Evolutionary conservation across 2,888 invertebrate species (phyloP), one percentile per base, ranked within the genome.

Genomic region (Dendrolimus houi): DNA sequence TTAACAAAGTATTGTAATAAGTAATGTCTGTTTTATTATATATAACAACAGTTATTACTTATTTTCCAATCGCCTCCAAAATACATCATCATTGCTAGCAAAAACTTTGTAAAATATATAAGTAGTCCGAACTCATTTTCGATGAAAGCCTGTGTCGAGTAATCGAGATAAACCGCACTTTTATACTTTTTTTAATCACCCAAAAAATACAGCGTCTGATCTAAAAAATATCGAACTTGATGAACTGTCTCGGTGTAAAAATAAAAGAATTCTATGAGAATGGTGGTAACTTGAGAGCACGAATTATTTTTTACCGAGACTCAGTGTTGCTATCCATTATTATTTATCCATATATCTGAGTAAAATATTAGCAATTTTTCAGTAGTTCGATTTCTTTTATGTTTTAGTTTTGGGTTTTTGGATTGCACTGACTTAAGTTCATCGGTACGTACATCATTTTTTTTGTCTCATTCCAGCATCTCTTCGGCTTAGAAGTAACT

Each of bases 241-340:
- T 78, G 76, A 79, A 77, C 78, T 78, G 72, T 80, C 72, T 74
- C 67, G 60, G 71, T 75, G 79, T 76, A 78, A 80, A 71, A 81
- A 78, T 76, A 77, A 81, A 75, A 74, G 63, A 60, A 60, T 64
- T 65, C 64, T 68, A 68, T 68, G 70, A 70, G 71, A 69, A 75
- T 67, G 70, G 67, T 65, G 72, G 83, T 84, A 85, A 85, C 81
- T 74, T 68, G 81, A 84, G 81, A 79, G 77, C 74, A 74, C 72
- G 74, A 70, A 64, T 67, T 66, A 69, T 79, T 77, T 77, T 76
- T 77, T 76, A 69, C 62, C 58, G 64, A 60, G 64, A 72, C 72
- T 72, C 72, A 71, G 70, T 69, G 70, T 69, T 68, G 64, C 55
- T 56, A 55, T 3, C 3, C 6, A 29, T 29, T 29, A 29, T 29